Evolutionary conservation across 1,140 invertebrate species (phyloP).

Genomic region (Marisa cornuarietis): DNA sequence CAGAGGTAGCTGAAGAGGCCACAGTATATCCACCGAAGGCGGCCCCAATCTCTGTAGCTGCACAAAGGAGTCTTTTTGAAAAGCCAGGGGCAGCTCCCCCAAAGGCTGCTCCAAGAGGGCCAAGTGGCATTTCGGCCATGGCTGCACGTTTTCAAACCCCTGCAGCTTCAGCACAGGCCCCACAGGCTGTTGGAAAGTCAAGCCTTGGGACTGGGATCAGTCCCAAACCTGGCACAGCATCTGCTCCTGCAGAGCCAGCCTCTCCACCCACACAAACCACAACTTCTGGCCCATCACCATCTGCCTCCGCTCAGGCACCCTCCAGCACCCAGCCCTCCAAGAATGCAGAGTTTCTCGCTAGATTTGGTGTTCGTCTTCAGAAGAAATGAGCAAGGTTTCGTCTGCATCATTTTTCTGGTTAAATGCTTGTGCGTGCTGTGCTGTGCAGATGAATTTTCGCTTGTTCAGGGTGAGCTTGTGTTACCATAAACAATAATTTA

Average conservation of each 20-base stretch:
- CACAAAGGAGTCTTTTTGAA: conserved; percentile 27
- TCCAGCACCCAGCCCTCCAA: background rate
- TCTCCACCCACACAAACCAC: background rate
- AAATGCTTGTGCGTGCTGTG: too few relatives aligned
- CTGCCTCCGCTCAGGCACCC: background rate
- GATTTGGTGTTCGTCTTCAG: conserved; percentile 1
- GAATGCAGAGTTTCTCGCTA: conserved; percentile 13
- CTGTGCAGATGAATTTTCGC: too few relatives aligned
- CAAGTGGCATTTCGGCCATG: conserved; percentile 10
- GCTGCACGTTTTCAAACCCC: conserved; percentile 25
- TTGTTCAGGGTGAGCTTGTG: too few relatives aligned
- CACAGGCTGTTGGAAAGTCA: background rate
- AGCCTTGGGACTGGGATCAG: background rate
- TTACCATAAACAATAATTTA: too few relatives aligned
- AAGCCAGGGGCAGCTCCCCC: conserved; percentile 13
- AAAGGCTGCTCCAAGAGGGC: conserved; percentile 8
- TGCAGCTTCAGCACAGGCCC: background rate
- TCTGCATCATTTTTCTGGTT: too few relatives aligned
- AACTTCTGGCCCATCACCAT: background rate
- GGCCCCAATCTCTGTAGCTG: background rate
- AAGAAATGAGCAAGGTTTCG: too few relatives aligned
- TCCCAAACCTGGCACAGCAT: conserved; percentile 3
- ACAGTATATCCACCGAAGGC: background rate
- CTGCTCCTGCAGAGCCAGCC: background rate
- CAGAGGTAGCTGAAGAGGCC: background rate